Base-by-base conservation (phyloP, 2,888 invertebrate genomes). In the Steromphala cineraria region DNA sequence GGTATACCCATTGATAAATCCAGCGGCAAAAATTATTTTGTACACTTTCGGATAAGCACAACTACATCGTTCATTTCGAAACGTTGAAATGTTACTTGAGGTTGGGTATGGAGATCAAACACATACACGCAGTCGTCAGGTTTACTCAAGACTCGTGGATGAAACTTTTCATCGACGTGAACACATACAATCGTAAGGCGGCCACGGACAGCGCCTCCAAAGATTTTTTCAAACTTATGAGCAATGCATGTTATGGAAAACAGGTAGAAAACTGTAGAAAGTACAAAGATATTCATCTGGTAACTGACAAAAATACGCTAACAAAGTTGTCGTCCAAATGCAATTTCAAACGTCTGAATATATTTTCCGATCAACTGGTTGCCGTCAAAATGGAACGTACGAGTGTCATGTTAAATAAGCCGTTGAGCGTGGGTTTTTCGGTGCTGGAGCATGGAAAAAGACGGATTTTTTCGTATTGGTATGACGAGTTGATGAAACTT, bases 171-270 rank as follows among this genome's bases (percentile, higher is more conserved):
- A 67, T 67, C 67, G 67, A 67, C 28, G 13, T 67, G 24, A 67
- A 67, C n/a, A 67, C 36, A 7, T 28, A 67, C 28, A 67, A 67
- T 24, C 28, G 67, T 31, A 67, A 67, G 28, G 28, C n/a, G 36
- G 67, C 67, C 7, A 67, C 28, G 7, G 67, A 67, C 67, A 36
- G 36, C 36, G 28, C 36, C 7, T 67, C 67, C 15, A 67, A 67
- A 67, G 36, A 67, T 24, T 67, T 67, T 67, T 67, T 24, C 36
- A 67, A 67, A 36, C 24, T 24, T 28, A n/a, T 67, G 67, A 31
- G 67, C 67, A 67, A 67, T 67, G 67, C 28, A 7, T 28, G 28
- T 36, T 67, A 67, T 67, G 67, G 67, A 67, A 67, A 67, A 67
- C 67, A 67, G 36, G 13, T 67, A 24, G 67, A 67, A 67, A 24